Conservation (phyloP, 2,797 vertebrate genomes). For the Danio choprae region DNA sequence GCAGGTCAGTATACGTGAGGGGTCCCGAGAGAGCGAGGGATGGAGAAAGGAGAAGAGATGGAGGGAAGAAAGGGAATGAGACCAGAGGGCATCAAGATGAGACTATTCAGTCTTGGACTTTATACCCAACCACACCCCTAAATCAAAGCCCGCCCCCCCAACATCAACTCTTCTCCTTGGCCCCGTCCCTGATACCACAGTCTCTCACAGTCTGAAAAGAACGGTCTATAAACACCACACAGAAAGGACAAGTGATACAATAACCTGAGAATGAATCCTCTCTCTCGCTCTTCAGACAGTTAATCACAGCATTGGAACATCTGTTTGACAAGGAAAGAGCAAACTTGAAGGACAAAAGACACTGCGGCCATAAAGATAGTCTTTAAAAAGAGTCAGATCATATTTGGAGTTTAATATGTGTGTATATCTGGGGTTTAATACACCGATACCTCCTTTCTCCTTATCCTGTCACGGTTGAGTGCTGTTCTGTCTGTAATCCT, state of each 20-base stretch:
- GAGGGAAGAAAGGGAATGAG: constrained; percentile 60
- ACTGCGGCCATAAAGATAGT: constrained; percentile 19
- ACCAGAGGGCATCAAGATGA: constrained; percentile 69
- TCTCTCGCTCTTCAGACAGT: constrained; percentile 42
- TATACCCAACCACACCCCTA: constrained; percentile 82
- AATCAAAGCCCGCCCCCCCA: constrained; percentile 56
- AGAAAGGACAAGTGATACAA: constrained; percentile 32
- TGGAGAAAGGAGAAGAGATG: constrained; percentile 50
- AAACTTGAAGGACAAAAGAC: constrained; percentile 30
- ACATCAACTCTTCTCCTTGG: constrained; percentile 34
- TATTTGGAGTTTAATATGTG: constrained; percentile 25
- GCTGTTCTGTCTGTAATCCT: constrained; percentile 39
- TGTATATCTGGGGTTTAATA: constrained; percentile 22
- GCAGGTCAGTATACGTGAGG: constrained; percentile 47
- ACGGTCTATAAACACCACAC: constrained; percentile 16
- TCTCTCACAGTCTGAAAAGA: constrained; percentile 45
- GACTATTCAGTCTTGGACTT: constrained; percentile 70
- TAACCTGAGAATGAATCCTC: constrained; percentile 34
- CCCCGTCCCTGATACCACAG: constrained; percentile 1
- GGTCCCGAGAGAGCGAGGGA: constrained; percentile 61
- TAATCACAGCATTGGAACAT: constrained; percentile 26
- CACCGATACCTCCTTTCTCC: constrained; percentile 24
- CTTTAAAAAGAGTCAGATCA: constrained; percentile 16
- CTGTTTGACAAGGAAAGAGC: constrained; percentile 30
- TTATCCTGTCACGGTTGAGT: constrained; percentile 40